Evolutionary conservation across 2,113 vertebrate genomes (phyloP), one percentile per base, ranked within the genome.

Genomic region (Sceloporus tristichus): DNA sequence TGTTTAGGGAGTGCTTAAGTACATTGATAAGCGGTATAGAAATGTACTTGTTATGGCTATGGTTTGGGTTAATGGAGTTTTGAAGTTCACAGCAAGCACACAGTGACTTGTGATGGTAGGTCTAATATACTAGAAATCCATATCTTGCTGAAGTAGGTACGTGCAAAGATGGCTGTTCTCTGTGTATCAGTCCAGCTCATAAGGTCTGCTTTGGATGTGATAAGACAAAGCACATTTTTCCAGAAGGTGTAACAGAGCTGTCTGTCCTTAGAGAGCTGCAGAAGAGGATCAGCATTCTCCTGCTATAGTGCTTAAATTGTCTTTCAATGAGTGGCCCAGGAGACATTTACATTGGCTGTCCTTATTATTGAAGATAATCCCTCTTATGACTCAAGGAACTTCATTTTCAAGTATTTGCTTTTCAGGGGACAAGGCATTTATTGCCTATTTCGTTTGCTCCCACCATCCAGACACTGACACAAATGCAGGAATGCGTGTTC

Each of bases 181-280:
- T 87, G 79, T 48, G 86, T 74, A 9, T 65, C 38, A 66, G 84
- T 27, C 83, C 14, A 76, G 23, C 5, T 88, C 81, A 48, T 29
- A 18, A n/a, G 25, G 42, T 54, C 48, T 85, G 0, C 88, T 76
- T 59, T 82, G 11, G 23, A 29, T 82, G 65, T 89, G 59, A 68
- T 56, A 62, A 68, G 42, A 78, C 88, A 54, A 27, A 9, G 8
- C 54, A n/a, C 23, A 62, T 38, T 91, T 4, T 40, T 78, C 40
- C 89, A 53, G 65, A 83, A 82, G 23, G 34, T 65, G 66, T 21
- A 25, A 27, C 25, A n/a, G 76, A 79, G 38, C 19, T 66, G 42
- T 79, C 13, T 48, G 71, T 86, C 5, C 0, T 86, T 68, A 79
- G 23, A 82, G 2, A 85, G 62, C 3, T 23, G 3, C 53, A 16